Base-by-base conservation (phyloP, 2,113 vertebrate species). In the Melanocharis versteri region DNA sequence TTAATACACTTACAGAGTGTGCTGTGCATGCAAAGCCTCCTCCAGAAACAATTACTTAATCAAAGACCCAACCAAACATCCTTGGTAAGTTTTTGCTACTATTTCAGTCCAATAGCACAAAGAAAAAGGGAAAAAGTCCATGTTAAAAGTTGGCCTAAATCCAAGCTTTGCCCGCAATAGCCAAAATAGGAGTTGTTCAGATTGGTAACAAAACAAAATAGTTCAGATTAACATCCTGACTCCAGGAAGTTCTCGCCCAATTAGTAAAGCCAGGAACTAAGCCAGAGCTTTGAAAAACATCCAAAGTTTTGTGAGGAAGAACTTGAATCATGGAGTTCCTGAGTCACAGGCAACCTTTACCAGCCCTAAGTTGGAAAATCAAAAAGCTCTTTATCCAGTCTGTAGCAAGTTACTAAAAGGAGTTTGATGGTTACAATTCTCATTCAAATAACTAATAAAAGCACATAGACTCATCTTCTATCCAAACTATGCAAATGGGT, bases 171-270 rank as follows among this genome's bases (percentile, higher is more conserved):
- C 48, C 40, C 4, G 5, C 23, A 62, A 93, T 68, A 78, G 42
- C 94, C 93, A 93, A 95, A 95, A 97, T 81, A 95, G 96, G 93
- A 96, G 60, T 89, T 95, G 65, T 83, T 91, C 86, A 50, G 70
- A 78, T 83, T 47, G 85, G 89, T 94, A 93, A 83, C 37, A 73
- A 89, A 96, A 96, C 91, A 95, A 96, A 96, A 93, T 84, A n/a
- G 58, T 96, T 95, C 93, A 95, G 87, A 62, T 82, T 84, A 89
- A 95, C 82, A 96, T 87, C 90, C 84, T 47, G 65, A 71, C 27
- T 93, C 61, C 92, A 96, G 96, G 97, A 97, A 97, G 95, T 95
- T 96, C 96, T 95, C 92, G 53, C 96, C 94, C 96, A 88, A 97
- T 91, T 95, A 90, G 75, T 79, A 93, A 91, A 94, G 86, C 87